A percentile compares a stretch with the other conserved stretches of the same genome.
Conservation (phyloP, 2,113 vertebrate species). For the Rhipidura dahli region DNA sequence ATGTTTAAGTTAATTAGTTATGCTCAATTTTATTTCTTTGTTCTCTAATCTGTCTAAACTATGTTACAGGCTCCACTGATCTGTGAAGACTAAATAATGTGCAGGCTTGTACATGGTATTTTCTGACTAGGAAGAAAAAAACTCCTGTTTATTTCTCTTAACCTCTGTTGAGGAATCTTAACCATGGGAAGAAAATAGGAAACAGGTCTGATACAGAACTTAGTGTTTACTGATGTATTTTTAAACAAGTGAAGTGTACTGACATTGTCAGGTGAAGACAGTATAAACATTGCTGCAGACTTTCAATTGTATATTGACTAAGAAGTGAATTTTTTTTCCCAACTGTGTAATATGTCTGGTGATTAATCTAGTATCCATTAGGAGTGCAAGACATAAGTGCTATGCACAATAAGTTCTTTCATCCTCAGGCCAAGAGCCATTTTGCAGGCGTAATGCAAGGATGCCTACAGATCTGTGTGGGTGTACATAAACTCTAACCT, state of each 20-base stretch:
- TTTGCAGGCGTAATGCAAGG: slow-evolving; percentile 10
- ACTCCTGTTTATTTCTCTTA: slow-evolving; percentile 26
- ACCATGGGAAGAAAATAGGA: background rate
- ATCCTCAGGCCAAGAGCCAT: background rate
- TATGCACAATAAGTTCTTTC: slow-evolving; percentile 17
- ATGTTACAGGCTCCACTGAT: slow-evolving; percentile 34
- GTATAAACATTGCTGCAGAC: background rate
- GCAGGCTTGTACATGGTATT: background rate
- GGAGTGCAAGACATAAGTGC: background rate
- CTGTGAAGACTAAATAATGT: slow-evolving; percentile 47
- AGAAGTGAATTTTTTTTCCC: background rate
- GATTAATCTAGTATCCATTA: slow-evolving; percentile 26
- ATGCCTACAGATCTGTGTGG: background rate
- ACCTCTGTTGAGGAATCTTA: background rate
- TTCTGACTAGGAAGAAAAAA: background rate
- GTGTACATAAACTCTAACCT: slow-evolving; percentile 39
- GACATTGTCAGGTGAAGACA: background rate
- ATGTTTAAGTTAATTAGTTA: slow-evolving; percentile 19
- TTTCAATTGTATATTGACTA: slow-evolving; percentile 1
- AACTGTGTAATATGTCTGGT: background rate
- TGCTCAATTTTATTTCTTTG: slow-evolving; percentile 34
- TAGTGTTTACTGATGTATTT: background rate
- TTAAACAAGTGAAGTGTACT: slow-evolving; percentile 13
- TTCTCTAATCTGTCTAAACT: slow-evolving; percentile 28
- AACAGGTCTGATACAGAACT: background rate